phyloP scores from a whole-genome alignment of 2,113 vertebrate species.

The Pygoscelis antarcticus region DNA sequence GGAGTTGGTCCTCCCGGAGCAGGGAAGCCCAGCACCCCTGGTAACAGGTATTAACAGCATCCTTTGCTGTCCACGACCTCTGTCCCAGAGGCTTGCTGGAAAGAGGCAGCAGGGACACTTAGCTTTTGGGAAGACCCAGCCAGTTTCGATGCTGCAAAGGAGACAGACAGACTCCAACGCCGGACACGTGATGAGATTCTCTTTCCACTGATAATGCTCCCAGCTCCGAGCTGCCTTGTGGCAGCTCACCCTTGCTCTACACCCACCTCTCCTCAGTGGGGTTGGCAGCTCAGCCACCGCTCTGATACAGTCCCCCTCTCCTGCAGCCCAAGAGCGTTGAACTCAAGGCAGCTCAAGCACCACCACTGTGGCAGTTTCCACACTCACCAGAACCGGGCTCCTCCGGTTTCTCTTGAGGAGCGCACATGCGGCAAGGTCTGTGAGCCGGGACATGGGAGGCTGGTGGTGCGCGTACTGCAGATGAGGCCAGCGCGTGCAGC shows the following conservation, averaged over 20 bases:
- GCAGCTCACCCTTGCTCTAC: background rate
- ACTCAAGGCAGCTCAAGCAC: background rate
- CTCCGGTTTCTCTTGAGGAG: background rate
- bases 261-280: background rate
- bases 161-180: background rate
- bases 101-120: background rate
- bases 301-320: background rate
- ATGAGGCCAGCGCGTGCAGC: background rate
- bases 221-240: accelerated
- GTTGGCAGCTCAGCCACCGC: background rate
- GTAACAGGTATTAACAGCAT: background rate
- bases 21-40: background rate
- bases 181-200: accelerated
- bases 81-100: background rate
- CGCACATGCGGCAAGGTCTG: background rate
- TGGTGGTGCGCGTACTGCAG: background rate
- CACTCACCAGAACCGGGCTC: background rate
- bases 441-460: background rate
- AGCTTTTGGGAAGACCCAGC: background rate
- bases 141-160: background rate
- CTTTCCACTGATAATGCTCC: background rate
- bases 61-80: background rate
- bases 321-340: background rate
- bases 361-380: background rate
- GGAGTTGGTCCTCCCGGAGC: background rate